phyloP scores from a whole-genome alignment of 1,140 invertebrate genomes.

The Heliconius melpomene region DNA sequence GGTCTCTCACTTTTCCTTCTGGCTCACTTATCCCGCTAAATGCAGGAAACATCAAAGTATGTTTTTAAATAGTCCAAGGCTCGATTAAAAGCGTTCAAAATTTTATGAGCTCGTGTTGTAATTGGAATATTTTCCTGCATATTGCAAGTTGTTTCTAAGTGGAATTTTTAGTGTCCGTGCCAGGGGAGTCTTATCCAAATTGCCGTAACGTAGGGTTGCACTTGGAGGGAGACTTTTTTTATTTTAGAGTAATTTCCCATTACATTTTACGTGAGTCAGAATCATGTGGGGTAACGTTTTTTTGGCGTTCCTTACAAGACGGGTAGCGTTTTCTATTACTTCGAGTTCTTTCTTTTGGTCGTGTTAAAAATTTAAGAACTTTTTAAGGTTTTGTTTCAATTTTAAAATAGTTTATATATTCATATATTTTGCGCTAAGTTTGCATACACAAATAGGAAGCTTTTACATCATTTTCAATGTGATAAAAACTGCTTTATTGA shows the following conservation, averaged over 20 bases:
- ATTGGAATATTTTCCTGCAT: constrained; percentile 61
- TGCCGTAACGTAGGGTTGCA: constrained; percentile 72
- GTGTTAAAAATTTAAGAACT: background rate
- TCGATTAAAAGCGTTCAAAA: constrained; percentile 72
- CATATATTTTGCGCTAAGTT: too few relatives aligned
- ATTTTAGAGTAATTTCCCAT: constrained; percentile 81
- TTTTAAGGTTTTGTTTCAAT: background rate
- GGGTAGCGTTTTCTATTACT: constrained; percentile 53
- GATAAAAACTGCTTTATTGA: too few relatives aligned
- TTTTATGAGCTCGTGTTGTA: constrained; percentile 68
- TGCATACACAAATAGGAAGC: too few relatives aligned
- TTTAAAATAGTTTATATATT: too few relatives aligned
- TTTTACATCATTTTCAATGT: too few relatives aligned
- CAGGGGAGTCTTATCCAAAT: constrained; percentile 76
- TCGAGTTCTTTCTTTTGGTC: background rate
- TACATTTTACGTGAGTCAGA: constrained; percentile 77
- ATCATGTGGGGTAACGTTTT: constrained; percentile 69
- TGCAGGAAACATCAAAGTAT: background rate
- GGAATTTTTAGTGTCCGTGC: constrained; percentile 74
- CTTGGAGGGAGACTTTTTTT: constrained; percentile 70
- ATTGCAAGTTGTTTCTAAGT: constrained; percentile 74
- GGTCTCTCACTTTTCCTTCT: background rate
- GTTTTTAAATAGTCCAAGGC: constrained; percentile 32
- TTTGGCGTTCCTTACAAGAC: constrained; percentile 55
- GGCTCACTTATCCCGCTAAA: background rate